A percentile compares a stretch with the other conserved stretches of the same genome.
phyloP scores from a whole-genome alignment of 2,888 invertebrate species.

The Anarsia innoxiella region DNA sequence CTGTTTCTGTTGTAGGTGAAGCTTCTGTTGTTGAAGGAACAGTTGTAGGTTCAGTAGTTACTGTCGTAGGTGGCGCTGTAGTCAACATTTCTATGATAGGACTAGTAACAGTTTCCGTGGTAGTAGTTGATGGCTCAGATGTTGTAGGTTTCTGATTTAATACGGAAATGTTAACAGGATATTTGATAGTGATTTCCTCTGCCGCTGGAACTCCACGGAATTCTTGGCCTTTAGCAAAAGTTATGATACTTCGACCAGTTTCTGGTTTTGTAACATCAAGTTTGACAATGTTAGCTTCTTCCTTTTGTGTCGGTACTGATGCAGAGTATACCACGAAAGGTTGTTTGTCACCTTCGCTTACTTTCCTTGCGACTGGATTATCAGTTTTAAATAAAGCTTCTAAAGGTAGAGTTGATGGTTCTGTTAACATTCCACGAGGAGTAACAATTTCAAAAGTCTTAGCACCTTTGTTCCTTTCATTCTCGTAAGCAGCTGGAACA shows the following conservation, averaged over 20 bases:
- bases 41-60: slow-evolving; percentile 23
- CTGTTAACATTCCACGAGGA: slow-evolving; percentile 51
- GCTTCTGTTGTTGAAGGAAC: slow-evolving; percentile 24
- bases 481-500: slow-evolving; percentile 67
- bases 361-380: slow-evolving; percentile 49
- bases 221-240: slow-evolving; percentile 59
- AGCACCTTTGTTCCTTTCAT: slow-evolving; percentile 44
- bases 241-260: slow-evolving; percentile 46
- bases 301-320: slow-evolving; percentile 42
- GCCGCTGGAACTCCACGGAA: slow-evolving; percentile 42
- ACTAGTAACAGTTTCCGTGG: slow-evolving; percentile 25
- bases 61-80: slow-evolving; percentile 24
- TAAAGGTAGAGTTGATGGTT: slow-evolving; percentile 80
- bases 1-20: slow-evolving; percentile 35
- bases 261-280: slow-evolving; percentile 48
- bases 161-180: slow-evolving; percentile 44
- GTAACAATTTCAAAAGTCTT: slow-evolving; percentile 56
- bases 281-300: slow-evolving; percentile 48
- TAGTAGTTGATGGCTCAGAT: slow-evolving; percentile 22
- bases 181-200: slow-evolving; percentile 36
- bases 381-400: slow-evolving; percentile 80
- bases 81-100: slow-evolving; percentile 33
- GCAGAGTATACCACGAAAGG: slow-evolving; percentile 62
- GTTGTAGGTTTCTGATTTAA: slow-evolving; percentile 27
- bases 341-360: slow-evolving; percentile 35